These are phyloP conservation scores for Eurypyga helias DNA, from an alignment of 2,113 vertebrate species.

Conservation along the genomic window DNA sequence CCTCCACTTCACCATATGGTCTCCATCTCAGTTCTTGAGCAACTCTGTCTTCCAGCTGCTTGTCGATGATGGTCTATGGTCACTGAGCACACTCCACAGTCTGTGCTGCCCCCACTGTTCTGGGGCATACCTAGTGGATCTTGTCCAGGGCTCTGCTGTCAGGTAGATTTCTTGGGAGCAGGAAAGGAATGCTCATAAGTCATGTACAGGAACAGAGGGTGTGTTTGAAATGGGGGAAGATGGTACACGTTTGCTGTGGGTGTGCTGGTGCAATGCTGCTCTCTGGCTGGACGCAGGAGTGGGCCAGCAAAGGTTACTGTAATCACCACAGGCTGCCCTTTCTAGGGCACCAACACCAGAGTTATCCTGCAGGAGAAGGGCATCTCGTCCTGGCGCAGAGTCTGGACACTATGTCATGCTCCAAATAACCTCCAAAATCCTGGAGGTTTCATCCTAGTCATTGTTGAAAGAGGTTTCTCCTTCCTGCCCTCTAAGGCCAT, in stretches of 20 bases:
- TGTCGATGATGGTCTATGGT: not conserved
- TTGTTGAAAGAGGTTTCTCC: not conserved
- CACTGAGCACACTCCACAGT: not conserved
- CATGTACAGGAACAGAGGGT: not conserved
- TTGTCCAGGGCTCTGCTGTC: not conserved
- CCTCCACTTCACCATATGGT: not conserved
- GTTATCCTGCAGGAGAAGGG: not conserved
- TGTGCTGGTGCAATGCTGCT: not conserved
- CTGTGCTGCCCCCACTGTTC: not conserved
- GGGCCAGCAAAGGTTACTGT: not conserved
- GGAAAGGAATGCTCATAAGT: not conserved
- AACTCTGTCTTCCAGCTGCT: not conserved
- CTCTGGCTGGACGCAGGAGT: not conserved
- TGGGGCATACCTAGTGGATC: not conserved
- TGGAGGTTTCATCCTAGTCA: not conserved
- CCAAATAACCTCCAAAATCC: not conserved
- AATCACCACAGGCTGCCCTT: not conserved
- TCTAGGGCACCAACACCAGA: not conserved
- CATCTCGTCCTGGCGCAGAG: not conserved
- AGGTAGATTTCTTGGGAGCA: not conserved
- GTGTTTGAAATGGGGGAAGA: not conserved
- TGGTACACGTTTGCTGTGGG: not conserved
- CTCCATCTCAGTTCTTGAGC: not conserved
- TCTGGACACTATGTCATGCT: not conserved
- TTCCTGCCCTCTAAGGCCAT: not conserved